phyloP scores from a whole-genome alignment of 1,140 invertebrate genomes.

The Rhizoglyphus robini region DNA sequence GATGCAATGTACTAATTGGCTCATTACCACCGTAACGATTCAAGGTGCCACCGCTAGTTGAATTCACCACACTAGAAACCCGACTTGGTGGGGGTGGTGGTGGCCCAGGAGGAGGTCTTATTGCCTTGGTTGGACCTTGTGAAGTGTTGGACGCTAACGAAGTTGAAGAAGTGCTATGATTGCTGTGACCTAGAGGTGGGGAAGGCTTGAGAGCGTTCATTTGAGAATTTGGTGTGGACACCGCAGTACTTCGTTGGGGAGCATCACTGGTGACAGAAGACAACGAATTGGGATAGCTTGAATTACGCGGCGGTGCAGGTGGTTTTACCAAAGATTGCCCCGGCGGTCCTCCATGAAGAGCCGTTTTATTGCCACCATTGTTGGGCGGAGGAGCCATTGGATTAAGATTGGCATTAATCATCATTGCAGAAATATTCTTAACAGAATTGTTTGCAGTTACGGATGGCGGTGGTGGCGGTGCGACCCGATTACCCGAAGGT shows the following conservation, averaged over 20 bases:
- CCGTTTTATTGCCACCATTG: not conserved
- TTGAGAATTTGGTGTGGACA: not conserved
- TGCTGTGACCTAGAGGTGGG: not conserved
- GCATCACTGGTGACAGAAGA: not conserved
- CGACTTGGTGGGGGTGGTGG: conserved; percentile 16
- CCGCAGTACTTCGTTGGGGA: not conserved
- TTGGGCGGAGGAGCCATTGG: not conserved
- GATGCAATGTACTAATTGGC: not conserved
- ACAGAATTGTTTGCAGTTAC: not conserved
- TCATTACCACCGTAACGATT: too few species aligned
- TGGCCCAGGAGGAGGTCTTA: conserved; percentile 6
- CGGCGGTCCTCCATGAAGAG: not conserved
- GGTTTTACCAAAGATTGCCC: conserved; percentile 2
- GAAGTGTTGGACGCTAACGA: not conserved
- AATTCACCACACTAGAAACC: not conserved
- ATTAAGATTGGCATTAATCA: not conserved
- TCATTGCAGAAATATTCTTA: not conserved
- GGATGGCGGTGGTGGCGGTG: not conserved
- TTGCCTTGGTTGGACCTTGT: not conserved
- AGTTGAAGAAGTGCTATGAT: not conserved
- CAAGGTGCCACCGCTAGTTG: too few species aligned
- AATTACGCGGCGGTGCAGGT: conserved; percentile 8
- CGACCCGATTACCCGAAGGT: not conserved
- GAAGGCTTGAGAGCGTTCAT: not conserved
- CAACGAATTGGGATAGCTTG: not conserved